Conservation (phyloP, 2,888 invertebrate species). For the Stenodema calcarata region DNA sequence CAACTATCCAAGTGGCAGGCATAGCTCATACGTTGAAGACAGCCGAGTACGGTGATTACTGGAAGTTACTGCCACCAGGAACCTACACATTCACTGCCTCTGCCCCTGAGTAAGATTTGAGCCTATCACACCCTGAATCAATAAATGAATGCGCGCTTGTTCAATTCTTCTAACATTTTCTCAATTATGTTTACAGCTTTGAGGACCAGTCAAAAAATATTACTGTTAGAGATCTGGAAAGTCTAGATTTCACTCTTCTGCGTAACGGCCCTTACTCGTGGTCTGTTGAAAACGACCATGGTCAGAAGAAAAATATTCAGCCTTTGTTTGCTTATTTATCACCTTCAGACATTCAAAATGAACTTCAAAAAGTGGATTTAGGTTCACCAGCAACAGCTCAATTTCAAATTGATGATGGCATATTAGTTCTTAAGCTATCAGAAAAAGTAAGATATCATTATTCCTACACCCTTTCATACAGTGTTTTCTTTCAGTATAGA, state of each 20-base stretch:
- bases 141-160: neutral
- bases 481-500: neutral
- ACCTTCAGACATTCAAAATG: slow-evolving; percentile 69
- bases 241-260: slow-evolving; percentile 75
- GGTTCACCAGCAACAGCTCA: slow-evolving; percentile 72
- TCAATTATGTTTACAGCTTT: slow-evolving; percentile 64
- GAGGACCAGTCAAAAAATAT: slow-evolving; percentile 71
- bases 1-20: slow-evolving; percentile 77
- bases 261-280: slow-evolving; percentile 82
- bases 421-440: slow-evolving; percentile 75
- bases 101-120: slow-evolving; percentile 69
- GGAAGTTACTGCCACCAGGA: slow-evolving; percentile 87
- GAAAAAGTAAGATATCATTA: slow-evolving; percentile 67
- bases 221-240: slow-evolving; percentile 64
- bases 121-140: neutral
- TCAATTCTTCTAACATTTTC: neutral
- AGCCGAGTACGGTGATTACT: slow-evolving; percentile 85
- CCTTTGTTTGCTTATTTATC: slow-evolving; percentile 68
- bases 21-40: slow-evolving; percentile 76
- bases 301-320: slow-evolving; percentile 71
- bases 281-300: slow-evolving; percentile 81
- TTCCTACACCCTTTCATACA: no score
- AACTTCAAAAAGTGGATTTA: slow-evolving; percentile 74
- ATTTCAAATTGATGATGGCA: slow-evolving; percentile 71
- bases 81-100: slow-evolving; percentile 79